Base-by-base conservation (phyloP, 2,797 vertebrate species). In the Cuniculus paca region DNA sequence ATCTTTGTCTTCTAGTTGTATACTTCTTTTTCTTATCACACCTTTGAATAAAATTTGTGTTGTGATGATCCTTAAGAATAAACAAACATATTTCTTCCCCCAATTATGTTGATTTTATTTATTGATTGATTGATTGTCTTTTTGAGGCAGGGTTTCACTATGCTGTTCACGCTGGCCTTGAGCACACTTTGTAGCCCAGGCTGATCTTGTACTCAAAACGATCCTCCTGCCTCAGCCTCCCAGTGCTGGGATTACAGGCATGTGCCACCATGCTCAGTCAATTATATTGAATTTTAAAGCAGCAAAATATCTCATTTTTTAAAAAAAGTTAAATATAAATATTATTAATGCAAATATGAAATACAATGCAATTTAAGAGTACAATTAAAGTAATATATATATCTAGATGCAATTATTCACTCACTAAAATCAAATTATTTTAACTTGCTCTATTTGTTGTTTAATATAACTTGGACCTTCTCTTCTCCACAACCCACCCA, bases 381-480 rank as follows among this genome's bases (percentile, higher is more conserved):
- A 90, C 75, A 82, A 88, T 85, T 95, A 78, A 74, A 83, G 58
- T 91, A 68, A 85, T 78, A 36, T 93, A 88, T 93, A 95, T n/a
- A 91, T 19, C 24, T 92, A 56, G 70, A 80, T 79, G 52, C 79
- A 91, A 85, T 97, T 96, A 91, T 95, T 92, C 42, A 56, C 60
- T 93, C 28, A 90, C 78, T 95, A 84, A 89, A 86, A 68, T 91
- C 83, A 79, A 79, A 92, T 96, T 97, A 86, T 96, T 96, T 89
- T 80, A 83, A 95, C 94, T 96, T 97, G 88, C 56, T 92, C 11
- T 11, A 52, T 88, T 94, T 94, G 31, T 63, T 92, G 17, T 78
- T 96, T 91, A 91, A 91, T 72, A 12, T 95, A 94, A 84, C 13
- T 74, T 79, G 39, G 63, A 61, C 52, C 28, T 45, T 93, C 22